Evolutionary conservation across 2,113 vertebrate genomes (phyloP).

Genomic region (Platichthys stellatus): DNA sequence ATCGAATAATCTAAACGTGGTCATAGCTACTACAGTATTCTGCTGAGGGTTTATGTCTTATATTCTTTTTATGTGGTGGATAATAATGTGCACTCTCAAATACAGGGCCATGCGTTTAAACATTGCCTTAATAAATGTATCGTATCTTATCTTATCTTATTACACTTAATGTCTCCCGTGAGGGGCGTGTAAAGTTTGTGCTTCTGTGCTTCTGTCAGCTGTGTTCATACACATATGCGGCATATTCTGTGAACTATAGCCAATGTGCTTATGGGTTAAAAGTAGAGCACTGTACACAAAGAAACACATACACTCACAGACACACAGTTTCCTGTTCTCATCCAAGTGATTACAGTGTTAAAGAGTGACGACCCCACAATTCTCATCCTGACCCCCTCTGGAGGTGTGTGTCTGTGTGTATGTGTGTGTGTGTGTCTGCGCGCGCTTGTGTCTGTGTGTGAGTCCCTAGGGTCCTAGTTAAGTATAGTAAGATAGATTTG

Average conservation of each 20-base stretch:
- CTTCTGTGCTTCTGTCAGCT: background rate
- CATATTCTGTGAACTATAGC: background rate
- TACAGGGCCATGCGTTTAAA: background rate
- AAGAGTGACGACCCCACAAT: slow-evolving; percentile 30
- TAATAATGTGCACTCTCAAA: background rate
- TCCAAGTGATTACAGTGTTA: slow-evolving; percentile 58
- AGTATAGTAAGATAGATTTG: slow-evolving; percentile 76
- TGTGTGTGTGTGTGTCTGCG: slow-evolving; percentile 9
- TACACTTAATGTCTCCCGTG: slow-evolving; percentile 7
- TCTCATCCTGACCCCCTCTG: slow-evolving; percentile 35
- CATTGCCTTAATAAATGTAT: background rate
- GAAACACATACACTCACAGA: slow-evolving; percentile 5
- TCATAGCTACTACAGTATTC: background rate
- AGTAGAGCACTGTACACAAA: background rate
- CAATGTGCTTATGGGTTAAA: background rate
- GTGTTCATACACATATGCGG: background rate
- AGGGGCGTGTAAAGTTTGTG: slow-evolving; percentile 1
- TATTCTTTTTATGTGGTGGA: background rate
- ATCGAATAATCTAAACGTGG: background rate
- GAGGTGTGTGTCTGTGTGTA: slow-evolving; percentile 15
- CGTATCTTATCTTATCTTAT: background rate
- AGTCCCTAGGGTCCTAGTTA: slow-evolving; percentile 62
- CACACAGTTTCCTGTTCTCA: background rate
- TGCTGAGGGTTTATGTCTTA: background rate
- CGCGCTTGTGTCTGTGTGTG: slow-evolving; percentile 7